Evolutionary conservation across 2,113 vertebrate species (phyloP), one percentile per base, ranked within the genome.

Genomic region (Anarhynchus alexandrinus): DNA sequence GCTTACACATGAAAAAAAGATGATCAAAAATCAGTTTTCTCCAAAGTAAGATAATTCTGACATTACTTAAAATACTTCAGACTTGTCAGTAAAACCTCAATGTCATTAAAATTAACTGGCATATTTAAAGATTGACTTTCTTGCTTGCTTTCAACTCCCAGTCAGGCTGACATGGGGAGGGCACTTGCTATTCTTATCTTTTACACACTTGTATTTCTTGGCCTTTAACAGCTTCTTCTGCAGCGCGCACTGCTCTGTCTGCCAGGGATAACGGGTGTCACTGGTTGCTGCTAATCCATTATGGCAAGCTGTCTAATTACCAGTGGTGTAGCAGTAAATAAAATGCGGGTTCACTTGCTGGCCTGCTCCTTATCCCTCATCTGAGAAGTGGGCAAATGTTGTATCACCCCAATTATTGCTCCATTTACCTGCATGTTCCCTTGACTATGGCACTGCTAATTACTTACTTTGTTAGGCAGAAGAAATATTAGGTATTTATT

Each of bases 371-470:
- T 97, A 96, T 94, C 92, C 93, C 87, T 97, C 90, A 95, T 94
- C 87, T 94, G 82, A 96, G 87, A 94, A 96, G 93, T 86, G 94
- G 95, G 92, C 87, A 94, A 94, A 93, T 96, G 96, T 92, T 95
- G 92, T 91, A 95, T 96, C 96, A 97, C 96, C 94, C 92, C 96
- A 96, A 94, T 96, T 96, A 97, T 96, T 95, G 93, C 92, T 95
- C 92, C 93, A 91, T 95, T 97, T 96, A 92, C 96, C 85, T 85
- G 71, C 70, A 26, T 57, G 85, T 96, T 96, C 94, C 90, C 90
- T 80, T 96, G 90, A 51, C 87, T 96, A 47, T 94, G 79, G 94
- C 90, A 80, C 84, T 80, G 93, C 93, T 97, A 97, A 97, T 95
- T 90, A 79, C 95, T 96, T 93, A 67, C 92, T 93, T 96, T 94